phyloP scores from a whole-genome alignment of 1,140 invertebrate genomes.

The Conus betulinus region DNA sequence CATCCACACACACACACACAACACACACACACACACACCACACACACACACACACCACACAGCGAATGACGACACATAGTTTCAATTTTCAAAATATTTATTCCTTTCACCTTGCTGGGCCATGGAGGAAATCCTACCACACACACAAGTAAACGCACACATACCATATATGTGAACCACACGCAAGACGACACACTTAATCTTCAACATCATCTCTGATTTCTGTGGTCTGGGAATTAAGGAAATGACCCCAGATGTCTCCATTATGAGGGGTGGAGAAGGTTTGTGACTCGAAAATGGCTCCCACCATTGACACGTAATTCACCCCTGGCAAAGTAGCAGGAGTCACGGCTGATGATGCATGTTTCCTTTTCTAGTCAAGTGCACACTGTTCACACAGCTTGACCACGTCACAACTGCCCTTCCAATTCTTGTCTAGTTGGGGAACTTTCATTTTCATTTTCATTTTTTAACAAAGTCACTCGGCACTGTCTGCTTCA shows the following conservation, averaged over 20 bases:
- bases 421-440: constrained; percentile 48
- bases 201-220: not conserved
- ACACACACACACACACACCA: no score
- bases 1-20: no score
- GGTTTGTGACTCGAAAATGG: not conserved
- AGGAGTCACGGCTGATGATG: no score
- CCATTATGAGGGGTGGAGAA: not conserved
- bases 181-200: not conserved
- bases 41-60: no score
- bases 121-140: no score
- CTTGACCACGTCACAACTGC: constrained; percentile 24
- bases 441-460: constrained; percentile 25
- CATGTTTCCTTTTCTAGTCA: not conserved
- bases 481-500: constrained; percentile 46
- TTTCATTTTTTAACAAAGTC: constrained; percentile 34
- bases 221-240: not conserved
- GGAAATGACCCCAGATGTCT: not conserved
- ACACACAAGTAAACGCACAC: not conserved
- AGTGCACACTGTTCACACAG: not conserved
- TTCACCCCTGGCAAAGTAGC: no score
- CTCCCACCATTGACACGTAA: no score
- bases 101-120: no score
- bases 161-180: no score
- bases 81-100: no score
- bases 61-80: no score